Percentiles rank a stretch among this genome's conserved stretches.
These are phyloP conservation scores for Cavia aperea DNA, from an alignment of 2,113 vertebrate genomes.

Conservation along the genomic window DNA sequence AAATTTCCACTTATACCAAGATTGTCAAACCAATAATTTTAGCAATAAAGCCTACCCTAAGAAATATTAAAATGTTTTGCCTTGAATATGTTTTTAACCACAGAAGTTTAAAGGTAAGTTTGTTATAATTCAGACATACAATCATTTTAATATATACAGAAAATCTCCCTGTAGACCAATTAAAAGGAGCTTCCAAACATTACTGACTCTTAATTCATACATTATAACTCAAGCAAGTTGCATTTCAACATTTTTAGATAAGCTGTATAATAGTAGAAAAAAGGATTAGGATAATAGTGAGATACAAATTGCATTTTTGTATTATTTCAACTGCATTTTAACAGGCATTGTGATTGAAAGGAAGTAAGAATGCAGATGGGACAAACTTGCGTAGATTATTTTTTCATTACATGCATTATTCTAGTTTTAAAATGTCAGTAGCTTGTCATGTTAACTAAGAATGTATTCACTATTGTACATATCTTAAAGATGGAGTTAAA, in stretches of 20 bases:
- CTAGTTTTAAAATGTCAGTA: constrained; percentile 75
- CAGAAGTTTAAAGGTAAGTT: constrained; percentile 72
- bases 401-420: constrained; percentile 80
- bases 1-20: constrained; percentile 56
- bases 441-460: constrained; percentile 75
- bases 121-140: constrained; percentile 70
- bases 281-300: constrained; percentile 65
- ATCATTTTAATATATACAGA: constrained; percentile 77
- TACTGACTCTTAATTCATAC: constrained; percentile 74
- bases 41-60: constrained; percentile 70
- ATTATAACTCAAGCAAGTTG: constrained; percentile 72
- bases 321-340: constrained; percentile 68
- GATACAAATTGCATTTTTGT: constrained; percentile 65
- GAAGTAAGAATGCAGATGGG: constrained; percentile 46
- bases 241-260: constrained; percentile 72
- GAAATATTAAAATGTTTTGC: constrained; percentile 69
- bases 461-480: constrained; percentile 62
- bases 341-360: constrained; percentile 60
- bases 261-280: constrained; percentile 52
- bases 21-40: constrained; percentile 66
- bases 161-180: constrained; percentile 76
- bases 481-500: constrained; percentile 74
- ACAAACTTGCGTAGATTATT: constrained; percentile 75
- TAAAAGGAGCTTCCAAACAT: constrained; percentile 77
- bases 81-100: constrained; percentile 62